Evolutionary conservation across 2,888 invertebrate species (phyloP).

Genomic region (Noctua fimbriata): DNA sequence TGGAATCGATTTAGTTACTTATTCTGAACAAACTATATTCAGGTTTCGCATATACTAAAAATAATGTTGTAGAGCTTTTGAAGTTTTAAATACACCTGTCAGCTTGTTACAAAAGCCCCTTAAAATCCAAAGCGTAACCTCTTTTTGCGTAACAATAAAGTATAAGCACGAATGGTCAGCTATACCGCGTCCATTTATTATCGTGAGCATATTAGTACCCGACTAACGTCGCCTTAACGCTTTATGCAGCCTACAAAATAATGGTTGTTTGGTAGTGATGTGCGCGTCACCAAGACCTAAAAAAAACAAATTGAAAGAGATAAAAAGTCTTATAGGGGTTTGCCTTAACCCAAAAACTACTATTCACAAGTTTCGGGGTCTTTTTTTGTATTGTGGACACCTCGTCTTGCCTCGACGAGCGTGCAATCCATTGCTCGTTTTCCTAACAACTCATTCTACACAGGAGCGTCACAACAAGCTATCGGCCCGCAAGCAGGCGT

Average conservation of each 20-base stretch:
- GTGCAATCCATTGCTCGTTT: not conserved
- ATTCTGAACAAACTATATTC: too few species aligned
- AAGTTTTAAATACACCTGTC: not conserved
- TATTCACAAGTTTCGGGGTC: not conserved
- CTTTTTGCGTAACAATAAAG: not conserved
- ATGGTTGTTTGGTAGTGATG: not conserved
- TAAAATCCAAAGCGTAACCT: not conserved
- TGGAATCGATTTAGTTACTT: too few species aligned
- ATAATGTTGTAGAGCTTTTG: too few species aligned
- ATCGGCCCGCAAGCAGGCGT: slow-evolving; percentile 89
- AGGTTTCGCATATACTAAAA: too few species aligned
- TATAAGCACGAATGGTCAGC: not conserved
- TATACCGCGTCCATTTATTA: not conserved
- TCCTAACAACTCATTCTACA: not conserved
- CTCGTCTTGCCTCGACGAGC: slow-evolving; percentile 36
- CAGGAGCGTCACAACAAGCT: slow-evolving; percentile 88
- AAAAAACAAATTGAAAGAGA: not conserved
- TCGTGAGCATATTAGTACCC: not conserved
- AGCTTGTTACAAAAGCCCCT: too few species aligned
- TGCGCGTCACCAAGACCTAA: not conserved
- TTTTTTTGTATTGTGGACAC: slow-evolving; percentile 1
- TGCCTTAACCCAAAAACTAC: not conserved
- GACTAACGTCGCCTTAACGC: not conserved
- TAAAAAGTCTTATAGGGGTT: not conserved
- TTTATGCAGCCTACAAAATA: not conserved